A percentile compares a stretch with the other conserved stretches of the same genome.
Conservation (phyloP, 2,888 invertebrate genomes). For the Cyrtodaria siliqua region DNA sequence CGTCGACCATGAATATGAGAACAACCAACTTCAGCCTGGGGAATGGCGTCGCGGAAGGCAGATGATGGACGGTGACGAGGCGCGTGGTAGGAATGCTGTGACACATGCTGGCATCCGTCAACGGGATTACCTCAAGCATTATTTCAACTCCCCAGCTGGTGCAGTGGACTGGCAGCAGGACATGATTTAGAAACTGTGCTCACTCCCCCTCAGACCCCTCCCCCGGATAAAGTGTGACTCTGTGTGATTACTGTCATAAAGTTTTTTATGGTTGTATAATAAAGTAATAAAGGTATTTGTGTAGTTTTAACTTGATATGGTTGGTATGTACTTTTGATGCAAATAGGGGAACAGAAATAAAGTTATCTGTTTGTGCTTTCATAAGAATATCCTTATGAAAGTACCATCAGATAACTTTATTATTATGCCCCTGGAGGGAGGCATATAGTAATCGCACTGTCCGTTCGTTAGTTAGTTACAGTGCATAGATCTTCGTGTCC, state of each 20-base stretch:
- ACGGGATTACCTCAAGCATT: constrained; percentile 1
- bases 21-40: constrained; percentile 56
- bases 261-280: no score
- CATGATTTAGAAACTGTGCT: neutral
- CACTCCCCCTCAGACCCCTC: neutral
- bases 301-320: no score
- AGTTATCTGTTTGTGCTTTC: neutral
- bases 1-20: constrained; percentile 60
- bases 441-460: no score
- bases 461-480: no score
- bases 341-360: no score
- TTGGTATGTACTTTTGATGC: no score
- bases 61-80: constrained; percentile 15
- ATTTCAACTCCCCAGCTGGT: no score
- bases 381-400: no score
- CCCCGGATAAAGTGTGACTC: constrained; percentile 7
- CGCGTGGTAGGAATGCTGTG: constrained; percentile 26
- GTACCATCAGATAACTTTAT: neutral
- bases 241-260: neutral
- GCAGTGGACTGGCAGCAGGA: no score
- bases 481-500: no score
- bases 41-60: constrained; percentile 48
- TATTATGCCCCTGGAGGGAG: no score
- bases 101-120: constrained; percentile 48
- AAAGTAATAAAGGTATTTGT: no score